Base-by-base conservation (phyloP, 2,888 invertebrate species). In the Hypsopygia costalis region DNA sequence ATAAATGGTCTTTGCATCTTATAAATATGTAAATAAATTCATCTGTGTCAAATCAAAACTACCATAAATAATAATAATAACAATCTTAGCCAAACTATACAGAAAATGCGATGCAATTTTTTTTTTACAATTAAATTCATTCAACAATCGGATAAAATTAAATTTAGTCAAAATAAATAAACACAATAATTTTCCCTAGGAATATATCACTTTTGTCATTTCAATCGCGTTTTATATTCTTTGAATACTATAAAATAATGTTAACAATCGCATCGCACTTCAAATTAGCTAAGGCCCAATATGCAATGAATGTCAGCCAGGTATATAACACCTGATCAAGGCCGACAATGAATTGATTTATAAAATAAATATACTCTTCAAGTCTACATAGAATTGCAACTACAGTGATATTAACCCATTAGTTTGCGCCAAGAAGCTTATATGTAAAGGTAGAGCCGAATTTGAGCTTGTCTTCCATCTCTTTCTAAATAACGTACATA, bases 1-100 rank as follows among this genome's bases (percentile, higher is more conserved):
- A 46, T 56, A 40, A 46, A 40, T 51, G 46, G 37, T 51, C 33
- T 42, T 36, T 47, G 50, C 43, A 52, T 51, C 43, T 40, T 58
- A 54, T 56, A 54, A 58, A 55, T 52, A 54, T 43, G 63, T 79
- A 71, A 75, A 78, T 74, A 79, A 81, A 74, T 74, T 69, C 58
- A 76, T 80, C 56, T 72, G 52, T 52, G 58, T 67, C 57, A 52
- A 70, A 62, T 67, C 50, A 60, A 69, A 69, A 67, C 54, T 58
- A 71, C 4, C 69, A 69, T 71, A 76, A 73, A 71, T 62, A 67
- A 52, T 34, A 46, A 11, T 38, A 50, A 44, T 30, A 42, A 46
- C 33, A 40, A 50, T 47, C 41, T 36, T 31, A 33, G 40, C 16
- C 10, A 32, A 25, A 40, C 21, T 39, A 25, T 29, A 25, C 36